Conservation (phyloP, 2,797 vertebrate genomes). For the Melanotaenia parkinsoni region DNA sequence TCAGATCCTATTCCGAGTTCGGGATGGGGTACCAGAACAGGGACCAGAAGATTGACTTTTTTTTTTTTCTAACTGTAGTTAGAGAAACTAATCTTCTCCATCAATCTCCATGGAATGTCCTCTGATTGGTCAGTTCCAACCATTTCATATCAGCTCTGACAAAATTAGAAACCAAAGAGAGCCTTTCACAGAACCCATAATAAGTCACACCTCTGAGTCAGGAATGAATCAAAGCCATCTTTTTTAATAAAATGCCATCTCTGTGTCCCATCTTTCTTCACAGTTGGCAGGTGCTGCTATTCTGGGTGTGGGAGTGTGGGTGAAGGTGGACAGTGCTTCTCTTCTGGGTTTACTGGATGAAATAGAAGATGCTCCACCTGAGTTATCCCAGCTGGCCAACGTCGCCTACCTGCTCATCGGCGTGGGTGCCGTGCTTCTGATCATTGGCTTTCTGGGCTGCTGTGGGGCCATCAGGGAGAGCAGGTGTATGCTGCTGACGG, state of each 20-base stretch:
- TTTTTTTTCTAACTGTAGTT: not conserved
- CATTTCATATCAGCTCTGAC: not conserved
- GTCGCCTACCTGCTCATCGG: conserved; percentile 83
- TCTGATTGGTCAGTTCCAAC: not conserved
- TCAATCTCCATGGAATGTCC: not conserved
- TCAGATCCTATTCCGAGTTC: not conserved
- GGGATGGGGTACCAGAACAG: no score
- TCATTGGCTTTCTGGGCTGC: conserved; percentile 88
- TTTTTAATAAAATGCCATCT: not conserved
- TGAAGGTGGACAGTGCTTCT: conserved; percentile 82
- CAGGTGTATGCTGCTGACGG: conserved; percentile 85
- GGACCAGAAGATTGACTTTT: not conserved
- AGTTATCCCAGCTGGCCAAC: conserved; percentile 69
- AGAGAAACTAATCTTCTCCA: not conserved
- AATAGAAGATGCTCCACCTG: conserved; percentile 6
- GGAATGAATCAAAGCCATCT: not conserved
- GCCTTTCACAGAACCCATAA: not conserved
- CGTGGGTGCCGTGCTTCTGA: conserved; percentile 76
- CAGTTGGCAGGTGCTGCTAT: conserved; percentile 83
- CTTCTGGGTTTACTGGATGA: conserved; percentile 70
- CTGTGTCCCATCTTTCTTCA: not conserved
- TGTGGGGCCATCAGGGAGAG: conserved; percentile 85
- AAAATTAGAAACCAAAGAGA: not conserved
- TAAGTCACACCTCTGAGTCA: not conserved
- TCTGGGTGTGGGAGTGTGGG: conserved; percentile 85